Base-by-base conservation (phyloP, 2,113 vertebrate genomes). In the Murina feae region DNA sequence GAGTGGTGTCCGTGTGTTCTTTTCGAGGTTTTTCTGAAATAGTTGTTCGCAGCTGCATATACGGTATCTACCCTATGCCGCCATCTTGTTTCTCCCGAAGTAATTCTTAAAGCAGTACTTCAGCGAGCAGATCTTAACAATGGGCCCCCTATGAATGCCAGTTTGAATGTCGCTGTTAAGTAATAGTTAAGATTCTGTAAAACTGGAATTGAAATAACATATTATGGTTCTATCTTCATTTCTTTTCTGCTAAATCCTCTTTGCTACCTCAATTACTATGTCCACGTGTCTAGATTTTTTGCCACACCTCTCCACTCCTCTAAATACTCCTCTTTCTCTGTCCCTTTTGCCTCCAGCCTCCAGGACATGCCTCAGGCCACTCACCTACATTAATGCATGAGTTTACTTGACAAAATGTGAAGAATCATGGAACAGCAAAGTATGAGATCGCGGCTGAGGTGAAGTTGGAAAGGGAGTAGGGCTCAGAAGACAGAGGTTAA, bases 91-190 rank as follows among this genome's bases (percentile, higher is more conserved):
- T n/a, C n/a, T n/a, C n/a, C n/a, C 30, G 35, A 84, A 90, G 74
- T 89, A 89, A 79, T 84, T 93, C 78, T 92, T 90, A 21, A 91
- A 66, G 51, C 90, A 86, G 30, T 44, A 84, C 58, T 69, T 97
- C 63, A 91, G 58, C 42, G 74, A 68, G 58, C 25, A 75, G 8
- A 74, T 69, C 55, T 89, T 80, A 75, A 92, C n/a, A 83, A 65
- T 69, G 71, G 32, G 51, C 42, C 9, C 32, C 47, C 16, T 69
- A 9, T 87, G 16, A 3, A 6, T 71, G 39, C 9, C 44, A 76
- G 4, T 82, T 83, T 94, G 78, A 80, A 95, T 88, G 85, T 4
- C 63, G 32, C 74, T n/a, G 11, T 88, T 76, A 90, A 21, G 4
- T 89, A 92, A 82, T 44, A 23, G 21, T 44, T 78, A 76, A 71